Base-by-base conservation (phyloP, 2,888 invertebrate genomes). In the Lithophane semibrunnea region DNA sequence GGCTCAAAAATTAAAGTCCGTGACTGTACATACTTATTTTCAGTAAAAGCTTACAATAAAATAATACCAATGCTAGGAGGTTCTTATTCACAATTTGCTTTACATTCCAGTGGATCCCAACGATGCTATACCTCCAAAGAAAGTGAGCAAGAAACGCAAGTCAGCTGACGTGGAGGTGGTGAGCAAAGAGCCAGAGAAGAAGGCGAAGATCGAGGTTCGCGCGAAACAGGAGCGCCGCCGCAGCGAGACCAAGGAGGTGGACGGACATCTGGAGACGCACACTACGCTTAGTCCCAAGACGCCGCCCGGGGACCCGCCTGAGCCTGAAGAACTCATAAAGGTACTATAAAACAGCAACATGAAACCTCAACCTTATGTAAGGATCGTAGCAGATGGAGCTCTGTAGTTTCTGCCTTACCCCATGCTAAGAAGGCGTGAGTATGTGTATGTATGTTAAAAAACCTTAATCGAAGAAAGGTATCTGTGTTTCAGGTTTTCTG, bases 281-380 rank as follows among this genome's bases (percentile, higher is more conserved):
- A 97, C 97, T 5, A 98, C 98, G 37, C 96, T 98, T 74, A 98
- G 98, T 91, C 98, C 98, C 0, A 98, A 97, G 89, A 97, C 98
- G 12, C 98, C 98, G 0, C 97, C 98, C 0, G 98, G 98, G 3
- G 99, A 99, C 92, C 98, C 99, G 1, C 99, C 99, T 1, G 99
- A 99, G 95, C 98, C 99, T 0, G 99, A 99, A 91, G 99, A 99
- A 90, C 97, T 99, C 52, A 98, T 99, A 80, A 98, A 98, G 96
- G 97, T 73, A 61, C 24, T 7, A 58, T 24, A 58, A 58, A 52
- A 58, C 7, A 1, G 0, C 13, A 13, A 5, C 8, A 24, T 24
- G 16, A 5, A 24, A 5, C 24, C 13, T 58, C 58, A 24, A 24
- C 2, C 9, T 52, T 52, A 21, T 52, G 18, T 52, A 52, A 21